Base-by-base conservation (phyloP, 2,113 vertebrate species). In the Athene cunicularia region DNA sequence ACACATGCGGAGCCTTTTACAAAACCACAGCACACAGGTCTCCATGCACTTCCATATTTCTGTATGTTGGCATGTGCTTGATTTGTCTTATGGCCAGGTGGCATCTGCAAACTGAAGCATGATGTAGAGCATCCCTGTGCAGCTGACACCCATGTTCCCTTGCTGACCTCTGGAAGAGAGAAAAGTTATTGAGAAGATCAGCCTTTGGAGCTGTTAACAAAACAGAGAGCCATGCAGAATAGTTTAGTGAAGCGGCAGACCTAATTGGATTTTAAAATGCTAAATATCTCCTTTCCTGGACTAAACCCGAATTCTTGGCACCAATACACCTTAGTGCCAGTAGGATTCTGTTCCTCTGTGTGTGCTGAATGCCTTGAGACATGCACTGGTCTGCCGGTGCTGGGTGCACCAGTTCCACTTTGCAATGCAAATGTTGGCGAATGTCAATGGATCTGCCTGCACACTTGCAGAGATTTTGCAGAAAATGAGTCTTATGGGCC, bases 41-140 rank as follows among this genome's bases (percentile, higher is more conserved):
- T 73, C 66, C 16, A 1, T 47, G n/a, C 8, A 2, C 14, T 63
- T 62, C 24, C 17, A 22, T 14, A 22, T 52, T 37, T 79, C 37
- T 6, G 0, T n/a, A 5, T 16, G 19, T 28, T 70, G 27, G 45
- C 53, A 47, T 1, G 2, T 28, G 23, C 59, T 43, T 49, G 22
- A 12, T 67, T 55, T 91, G 58, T 50, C 30, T 2, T 22, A 2
- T 12, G 33, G 27, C 64, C 43, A 6, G 1, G 23, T 11, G 15
- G 33, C 8, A 4, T 80, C 68, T 49, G 39, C 74, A 64, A 11
- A 53, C 45, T 43, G 56, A 45, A 75, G 67, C 30, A 14, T 11
- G 18, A 68, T 19, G 52, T 70, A 15, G 37, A 64, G 39, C 24
- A 14, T 56, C 59, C 47, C 30, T 24, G 30, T 37, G 30, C 35